phyloP scores from a whole-genome alignment of 2,888 invertebrate genomes.

The Patella depressa region DNA sequence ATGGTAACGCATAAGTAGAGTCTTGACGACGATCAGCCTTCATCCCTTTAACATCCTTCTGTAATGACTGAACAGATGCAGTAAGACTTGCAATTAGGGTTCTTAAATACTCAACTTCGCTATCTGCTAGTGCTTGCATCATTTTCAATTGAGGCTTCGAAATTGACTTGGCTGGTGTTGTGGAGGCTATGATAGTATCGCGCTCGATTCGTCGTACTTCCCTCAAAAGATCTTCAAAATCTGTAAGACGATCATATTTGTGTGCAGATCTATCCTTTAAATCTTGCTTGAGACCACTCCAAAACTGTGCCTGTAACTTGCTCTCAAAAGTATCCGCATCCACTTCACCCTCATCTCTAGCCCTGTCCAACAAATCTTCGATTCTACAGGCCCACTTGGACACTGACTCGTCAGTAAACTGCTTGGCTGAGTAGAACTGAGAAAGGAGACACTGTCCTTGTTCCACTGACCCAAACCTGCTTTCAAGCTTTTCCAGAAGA shows the following conservation, averaged over 20 bases:
- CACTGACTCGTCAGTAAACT: neutral
- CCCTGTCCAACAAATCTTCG: neutral
- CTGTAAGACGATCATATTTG: neutral
- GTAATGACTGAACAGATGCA: neutral
- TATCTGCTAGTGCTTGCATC: neutral
- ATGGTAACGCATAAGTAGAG: neutral
- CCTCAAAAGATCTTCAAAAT: slow-evolving; percentile 3
- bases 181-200: neutral
- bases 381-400: neutral
- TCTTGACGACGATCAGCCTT: neutral
- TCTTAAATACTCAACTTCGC: neutral
- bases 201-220: neutral
- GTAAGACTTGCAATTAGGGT: neutral
- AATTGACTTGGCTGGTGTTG: neutral
- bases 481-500: neutral
- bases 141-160: neutral
- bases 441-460: neutral
- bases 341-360: neutral
- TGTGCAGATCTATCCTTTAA: neutral
- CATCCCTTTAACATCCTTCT: slow-evolving; percentile 3
- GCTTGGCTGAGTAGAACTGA: neutral
- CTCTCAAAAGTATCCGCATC: neutral
- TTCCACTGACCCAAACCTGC: neutral
- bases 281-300: neutral
- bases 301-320: neutral